These are phyloP conservation scores for Chionoecetes opilio DNA, from an alignment of 1,140 invertebrate species.

Conservation along the genomic window DNA sequence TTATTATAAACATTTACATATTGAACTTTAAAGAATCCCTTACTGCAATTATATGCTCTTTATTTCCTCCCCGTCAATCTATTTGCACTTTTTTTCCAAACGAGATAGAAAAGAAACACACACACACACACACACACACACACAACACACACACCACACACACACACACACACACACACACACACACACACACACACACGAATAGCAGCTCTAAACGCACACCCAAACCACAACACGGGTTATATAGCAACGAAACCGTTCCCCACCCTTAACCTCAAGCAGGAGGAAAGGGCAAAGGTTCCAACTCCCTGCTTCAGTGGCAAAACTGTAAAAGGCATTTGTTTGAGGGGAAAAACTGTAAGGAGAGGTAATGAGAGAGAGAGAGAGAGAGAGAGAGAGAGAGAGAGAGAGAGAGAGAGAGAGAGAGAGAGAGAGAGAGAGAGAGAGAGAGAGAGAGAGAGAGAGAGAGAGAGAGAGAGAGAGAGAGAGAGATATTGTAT, in stretches of 20 bases:
- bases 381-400: neutral
- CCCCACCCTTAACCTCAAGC: neutral
- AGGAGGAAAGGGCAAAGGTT: neutral
- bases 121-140: too few relatives aligned
- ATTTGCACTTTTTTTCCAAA: too few relatives aligned
- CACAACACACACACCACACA: too few relatives aligned
- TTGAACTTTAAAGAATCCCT: too few relatives aligned
- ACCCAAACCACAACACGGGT: neutral
- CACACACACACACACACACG: slow-evolving; percentile 25
- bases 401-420: slow-evolving; percentile 8
- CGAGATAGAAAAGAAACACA: too few relatives aligned
- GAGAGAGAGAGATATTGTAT: too few relatives aligned
- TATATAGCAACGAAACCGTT: neutral
- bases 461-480: neutral
- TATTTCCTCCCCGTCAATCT: too few relatives aligned
- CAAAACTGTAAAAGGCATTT: neutral
- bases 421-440: neutral
- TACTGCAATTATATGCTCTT: too few relatives aligned
- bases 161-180: neutral
- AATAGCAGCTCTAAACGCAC: too few relatives aligned
- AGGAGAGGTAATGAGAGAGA: neutral
- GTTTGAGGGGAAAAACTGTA: neutral
- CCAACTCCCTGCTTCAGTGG: neutral
- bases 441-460: slow-evolving; percentile 1
- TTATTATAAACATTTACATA: too few relatives aligned